These are phyloP conservation scores for Subanguina moxae DNA, from an alignment of 1,140 invertebrate genomes.

Conservation along the genomic window DNA sequence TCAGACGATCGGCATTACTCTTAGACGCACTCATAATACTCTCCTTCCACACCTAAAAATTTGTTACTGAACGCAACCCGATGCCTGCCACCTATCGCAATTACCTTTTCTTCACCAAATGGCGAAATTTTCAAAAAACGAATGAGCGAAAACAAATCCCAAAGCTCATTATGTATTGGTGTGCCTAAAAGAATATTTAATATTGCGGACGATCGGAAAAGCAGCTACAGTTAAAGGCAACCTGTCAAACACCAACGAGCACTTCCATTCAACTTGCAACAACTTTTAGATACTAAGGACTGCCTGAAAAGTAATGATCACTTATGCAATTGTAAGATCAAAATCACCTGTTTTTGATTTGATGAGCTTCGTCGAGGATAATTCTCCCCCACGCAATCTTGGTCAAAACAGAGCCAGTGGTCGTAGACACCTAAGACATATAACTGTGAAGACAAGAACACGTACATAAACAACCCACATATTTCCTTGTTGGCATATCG, in stretches of 20 bases:
- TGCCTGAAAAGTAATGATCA: too few species aligned
- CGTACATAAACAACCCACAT: too few species aligned
- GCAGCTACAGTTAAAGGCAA: not conserved
- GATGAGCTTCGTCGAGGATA: slow-evolving; percentile 87
- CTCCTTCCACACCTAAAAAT: slow-evolving; percentile 62
- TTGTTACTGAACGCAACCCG: too few species aligned
- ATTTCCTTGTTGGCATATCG: slow-evolving; percentile 12
- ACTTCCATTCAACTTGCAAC: slow-evolving; percentile 66
- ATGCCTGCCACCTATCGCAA: too few species aligned
- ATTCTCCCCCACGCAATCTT: slow-evolving; percentile 76
- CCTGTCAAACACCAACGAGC: slow-evolving; percentile 78
- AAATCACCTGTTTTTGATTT: slow-evolving; percentile 75
- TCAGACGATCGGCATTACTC: slow-evolving; percentile 41
- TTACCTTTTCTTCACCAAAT: slow-evolving; percentile 62
- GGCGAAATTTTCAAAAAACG: slow-evolving; percentile 67
- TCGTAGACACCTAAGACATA: slow-evolving; percentile 10
- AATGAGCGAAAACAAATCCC: slow-evolving; percentile 80
- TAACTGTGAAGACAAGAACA: not conserved
- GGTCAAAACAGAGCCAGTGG: slow-evolving; percentile 61
- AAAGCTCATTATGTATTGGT: slow-evolving; percentile 85
- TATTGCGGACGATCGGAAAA: not conserved
- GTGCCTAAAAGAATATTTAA: slow-evolving; percentile 65
- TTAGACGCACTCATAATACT: slow-evolving; percentile 40
- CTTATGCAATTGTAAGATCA: too few species aligned
- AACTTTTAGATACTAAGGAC: slow-evolving; percentile 69